A percentile compares a stretch with the other conserved stretches of the same genome.
Conservation (phyloP, 2,888 invertebrate genomes). For the Dendrolimus pini region DNA sequence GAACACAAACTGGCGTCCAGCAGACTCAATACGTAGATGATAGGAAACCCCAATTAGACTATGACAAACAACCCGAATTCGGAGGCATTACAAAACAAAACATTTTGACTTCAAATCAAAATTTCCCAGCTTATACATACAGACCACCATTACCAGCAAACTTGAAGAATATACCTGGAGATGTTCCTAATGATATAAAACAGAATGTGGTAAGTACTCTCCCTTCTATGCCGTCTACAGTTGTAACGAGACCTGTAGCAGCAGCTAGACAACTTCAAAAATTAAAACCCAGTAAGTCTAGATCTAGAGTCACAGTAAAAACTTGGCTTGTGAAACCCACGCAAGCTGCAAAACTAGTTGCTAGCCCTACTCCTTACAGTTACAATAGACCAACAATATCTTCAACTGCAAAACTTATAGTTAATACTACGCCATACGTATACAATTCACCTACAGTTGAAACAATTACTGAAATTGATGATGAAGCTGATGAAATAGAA, state of each 20-base stretch:
- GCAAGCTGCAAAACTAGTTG: slow-evolving; percentile 41
- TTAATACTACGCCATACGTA: slow-evolving; percentile 37
- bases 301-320: slow-evolving; percentile 60
- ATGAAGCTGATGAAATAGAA: slow-evolving; percentile 17
- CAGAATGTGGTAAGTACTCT: slow-evolving; percentile 60
- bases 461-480: slow-evolving; percentile 22
- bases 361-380: slow-evolving; percentile 43
- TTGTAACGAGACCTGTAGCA: slow-evolving; percentile 57
- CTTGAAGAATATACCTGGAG: slow-evolving; percentile 28
- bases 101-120: slow-evolving; percentile 23
- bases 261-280: slow-evolving; percentile 49
- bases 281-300: slow-evolving; percentile 45
- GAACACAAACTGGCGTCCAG: slow-evolving; percentile 28
- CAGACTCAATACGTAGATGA: slow-evolving; percentile 31
- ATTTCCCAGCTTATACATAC: slow-evolving; percentile 37
- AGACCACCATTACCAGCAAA: slow-evolving; percentile 31
- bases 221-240: slow-evolving; percentile 37
- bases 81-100: slow-evolving; percentile 37
- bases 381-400: slow-evolving; percentile 38
- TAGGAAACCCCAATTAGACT: slow-evolving; percentile 28
- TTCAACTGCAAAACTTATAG: slow-evolving; percentile 27
- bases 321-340: slow-evolving; percentile 67
- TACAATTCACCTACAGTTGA: slow-evolving; percentile 34
- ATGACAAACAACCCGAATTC: slow-evolving; percentile 29
- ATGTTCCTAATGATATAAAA: slow-evolving; percentile 40